Evolutionary conservation across 1,140 invertebrate species (phyloP).

Genomic region (Coptotermes formosanus): DNA sequence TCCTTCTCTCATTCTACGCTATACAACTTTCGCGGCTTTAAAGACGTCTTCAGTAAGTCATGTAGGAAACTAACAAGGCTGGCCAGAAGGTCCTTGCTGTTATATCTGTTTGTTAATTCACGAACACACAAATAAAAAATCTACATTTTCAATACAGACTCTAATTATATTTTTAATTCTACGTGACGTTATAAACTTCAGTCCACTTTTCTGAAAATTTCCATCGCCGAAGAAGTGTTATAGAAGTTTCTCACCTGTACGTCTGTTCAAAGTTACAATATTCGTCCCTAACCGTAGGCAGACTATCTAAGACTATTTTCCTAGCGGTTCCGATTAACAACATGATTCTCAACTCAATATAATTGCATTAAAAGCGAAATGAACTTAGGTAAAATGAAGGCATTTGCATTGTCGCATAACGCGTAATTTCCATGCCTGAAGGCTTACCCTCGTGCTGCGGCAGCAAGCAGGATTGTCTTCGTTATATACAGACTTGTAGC

Average conservation of each 20-base stretch:
- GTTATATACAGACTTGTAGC: neutral
- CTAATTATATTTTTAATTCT: too few relatives aligned
- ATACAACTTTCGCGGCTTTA: too few relatives aligned
- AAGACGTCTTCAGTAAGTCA: too few relatives aligned
- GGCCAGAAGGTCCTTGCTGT: too few relatives aligned
- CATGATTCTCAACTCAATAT: neutral
- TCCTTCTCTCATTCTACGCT: too few relatives aligned
- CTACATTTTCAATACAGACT: too few relatives aligned
- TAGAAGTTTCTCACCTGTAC: neutral
- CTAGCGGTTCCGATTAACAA: neutral
- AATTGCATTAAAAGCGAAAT: neutral
- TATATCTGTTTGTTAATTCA: too few relatives aligned
- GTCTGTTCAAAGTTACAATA: neutral
- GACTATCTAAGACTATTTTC: neutral
- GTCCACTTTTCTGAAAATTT: neutral
- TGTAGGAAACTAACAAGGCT: too few relatives aligned
- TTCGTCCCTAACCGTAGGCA: neutral
- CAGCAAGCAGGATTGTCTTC: neutral
- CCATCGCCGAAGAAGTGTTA: neutral
- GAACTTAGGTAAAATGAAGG: slow-evolving; percentile 10
- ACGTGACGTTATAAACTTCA: too few relatives aligned
- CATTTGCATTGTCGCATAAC: slow-evolving; percentile 18
- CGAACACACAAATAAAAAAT: too few relatives aligned
- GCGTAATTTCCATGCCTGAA: slow-evolving; percentile 1
- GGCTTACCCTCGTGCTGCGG: neutral